Evolutionary conservation across 2,888 invertebrate genomes (phyloP), one percentile per base, ranked within the genome.

Genomic region (Drosophila neonasuta): DNA sequence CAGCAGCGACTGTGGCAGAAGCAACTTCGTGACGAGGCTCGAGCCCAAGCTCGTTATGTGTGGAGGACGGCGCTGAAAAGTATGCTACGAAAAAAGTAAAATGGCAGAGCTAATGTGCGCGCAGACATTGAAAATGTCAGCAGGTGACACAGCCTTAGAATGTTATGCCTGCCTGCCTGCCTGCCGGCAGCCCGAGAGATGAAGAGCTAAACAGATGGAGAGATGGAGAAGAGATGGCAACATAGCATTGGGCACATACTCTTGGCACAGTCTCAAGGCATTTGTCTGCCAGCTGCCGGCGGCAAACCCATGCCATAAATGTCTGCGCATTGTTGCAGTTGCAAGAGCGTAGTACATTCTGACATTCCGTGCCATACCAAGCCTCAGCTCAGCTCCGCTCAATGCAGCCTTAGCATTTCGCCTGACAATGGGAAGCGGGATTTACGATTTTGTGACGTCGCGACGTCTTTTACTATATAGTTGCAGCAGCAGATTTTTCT

Each of bases 251-350:
- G 55, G 32, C 32, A 44, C 59, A 65, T 57, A 56, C 57, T 24
- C 58, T 56, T 65, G 62, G 73, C 36, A 15, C 70, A 49, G 71
- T 72, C 79, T 73, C 72, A 72, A 74, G 80, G 68, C 80, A 81
- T 82, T 81, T 81, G 76, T 63, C 76, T 72, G 80, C 69, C 80
- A 73, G 76, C 69, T 71, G 84, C 74, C 79, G 60, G 45, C 75
- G 79, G 84, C 83, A 68, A 54, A 59, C 65, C 68, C 67, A 51
- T 82, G 80, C 80, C 80, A 81, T 81, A 81, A 81, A 81, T 84
- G 85, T 73, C 79, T 64, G 77, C 64, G 71, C 82, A 77, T 77
- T 84, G 81, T 81, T 77, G 82, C 80, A 75, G 77, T 63, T 65
- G 77, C 66, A 46, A 54, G 6, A 13, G 24, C 45, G 41, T 20